Evolutionary conservation across 2,797 vertebrate genomes (phyloP).

Genomic region (Eulemur rubriventer): DNA sequence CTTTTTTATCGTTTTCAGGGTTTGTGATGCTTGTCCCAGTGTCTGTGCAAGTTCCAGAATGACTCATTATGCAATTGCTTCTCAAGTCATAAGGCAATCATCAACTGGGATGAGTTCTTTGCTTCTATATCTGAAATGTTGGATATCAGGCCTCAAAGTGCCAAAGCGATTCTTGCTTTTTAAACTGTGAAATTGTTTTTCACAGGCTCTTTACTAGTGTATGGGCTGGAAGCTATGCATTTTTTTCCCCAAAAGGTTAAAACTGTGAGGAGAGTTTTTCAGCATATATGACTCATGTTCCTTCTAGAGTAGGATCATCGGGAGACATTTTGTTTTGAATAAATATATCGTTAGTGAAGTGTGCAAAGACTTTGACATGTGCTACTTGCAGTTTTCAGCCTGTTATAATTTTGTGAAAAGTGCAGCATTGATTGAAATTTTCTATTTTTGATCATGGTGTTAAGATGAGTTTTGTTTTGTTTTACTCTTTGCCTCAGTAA

Average conservation of each 20-base stretch:
- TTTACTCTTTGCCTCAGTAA: constrained; percentile 57
- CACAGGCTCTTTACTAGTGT: constrained; percentile 3
- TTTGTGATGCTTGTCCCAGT: background rate
- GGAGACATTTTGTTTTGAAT: constrained; percentile 69
- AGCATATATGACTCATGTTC: constrained; percentile 54
- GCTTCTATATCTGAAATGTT: constrained; percentile 35
- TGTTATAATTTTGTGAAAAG: constrained; percentile 51
- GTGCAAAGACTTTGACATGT: constrained; percentile 60
- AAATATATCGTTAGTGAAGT: constrained; percentile 63
- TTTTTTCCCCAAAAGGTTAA: constrained; percentile 49
- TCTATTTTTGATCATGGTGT: constrained; percentile 65
- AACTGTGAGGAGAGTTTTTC: constrained; percentile 34
- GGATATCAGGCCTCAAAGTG: constrained; percentile 32
- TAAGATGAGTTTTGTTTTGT: constrained; percentile 57
- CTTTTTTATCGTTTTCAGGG: background rate
- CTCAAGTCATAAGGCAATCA: background rate
- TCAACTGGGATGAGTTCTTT: background rate
- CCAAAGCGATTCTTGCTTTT: constrained; percentile 41
- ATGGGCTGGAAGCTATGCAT: constrained; percentile 2
- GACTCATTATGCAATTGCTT: background rate
- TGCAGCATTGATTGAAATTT: constrained; percentile 48
- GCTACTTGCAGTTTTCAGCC: constrained; percentile 56
- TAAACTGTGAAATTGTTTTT: constrained; percentile 66
- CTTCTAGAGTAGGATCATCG: constrained; percentile 5
- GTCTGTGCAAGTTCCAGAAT: background rate